phyloP scores from a whole-genome alignment of 2,113 vertebrate genomes.

The Dipodomys stephensi region DNA sequence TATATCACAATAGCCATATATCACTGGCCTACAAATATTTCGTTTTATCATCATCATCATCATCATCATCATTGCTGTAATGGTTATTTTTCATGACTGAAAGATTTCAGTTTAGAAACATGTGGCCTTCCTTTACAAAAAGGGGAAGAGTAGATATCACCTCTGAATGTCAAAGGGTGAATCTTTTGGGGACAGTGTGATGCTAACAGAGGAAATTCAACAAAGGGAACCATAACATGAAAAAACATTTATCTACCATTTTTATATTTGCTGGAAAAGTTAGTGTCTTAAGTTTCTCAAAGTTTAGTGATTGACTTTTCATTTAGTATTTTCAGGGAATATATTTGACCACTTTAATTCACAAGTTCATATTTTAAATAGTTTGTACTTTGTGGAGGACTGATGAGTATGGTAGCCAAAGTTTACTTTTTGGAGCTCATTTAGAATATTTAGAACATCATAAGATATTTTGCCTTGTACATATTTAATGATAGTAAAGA shows the following conservation, averaged over 20 bases:
- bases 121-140: constrained; percentile 36
- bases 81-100: neutral
- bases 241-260: constrained; percentile 14
- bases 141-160: constrained; percentile 50
- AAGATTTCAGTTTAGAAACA: constrained; percentile 43
- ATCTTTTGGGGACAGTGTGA: neutral
- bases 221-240: neutral
- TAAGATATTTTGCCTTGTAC: neutral
- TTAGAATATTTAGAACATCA: constrained; percentile 1
- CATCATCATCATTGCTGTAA: too few relatives aligned
- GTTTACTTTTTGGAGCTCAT: constrained; percentile 30
- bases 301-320: constrained; percentile 54
- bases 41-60: neutral
- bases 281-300: constrained; percentile 16
- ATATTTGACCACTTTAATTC: constrained; percentile 56
- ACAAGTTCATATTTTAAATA: constrained; percentile 38
- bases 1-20: neutral
- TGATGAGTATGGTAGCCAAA: constrained; percentile 13
- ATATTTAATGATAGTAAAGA: constrained; percentile 34
- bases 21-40: constrained; percentile 37
- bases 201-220: constrained; percentile 41
- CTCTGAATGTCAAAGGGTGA: neutral
- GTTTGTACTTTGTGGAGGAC: constrained; percentile 4
- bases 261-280: constrained; percentile 57
- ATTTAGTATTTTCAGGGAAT: constrained; percentile 48